A percentile compares a stretch with the other conserved stretches of the same genome.
Conservation (phyloP, 2,888 invertebrate species). For the Deroplatys truncata region DNA sequence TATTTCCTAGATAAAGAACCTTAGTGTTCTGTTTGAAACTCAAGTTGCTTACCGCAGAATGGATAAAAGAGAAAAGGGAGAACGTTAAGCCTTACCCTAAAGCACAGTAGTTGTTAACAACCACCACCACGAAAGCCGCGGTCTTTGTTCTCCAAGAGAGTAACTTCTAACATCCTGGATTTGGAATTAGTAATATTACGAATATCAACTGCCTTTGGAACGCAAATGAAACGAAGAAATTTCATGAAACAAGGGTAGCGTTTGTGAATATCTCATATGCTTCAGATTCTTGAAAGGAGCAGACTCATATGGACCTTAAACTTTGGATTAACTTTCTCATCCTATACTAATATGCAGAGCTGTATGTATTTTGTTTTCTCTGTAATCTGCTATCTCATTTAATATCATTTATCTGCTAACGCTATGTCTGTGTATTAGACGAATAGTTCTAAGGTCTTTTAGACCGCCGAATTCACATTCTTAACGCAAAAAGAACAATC, state of each 20-base stretch:
- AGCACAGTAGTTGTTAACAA: not conserved
- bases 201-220: slow-evolving; percentile 5
- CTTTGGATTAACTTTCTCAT: not conserved
- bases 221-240: slow-evolving; percentile 11
- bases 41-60: not conserved
- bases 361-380: not conserved
- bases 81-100: not conserved
- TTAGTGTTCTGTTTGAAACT: slow-evolving; percentile 15
- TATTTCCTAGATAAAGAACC: slow-evolving; percentile 10
- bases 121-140: slow-evolving; percentile 3
- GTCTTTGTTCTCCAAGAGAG: slow-evolving; percentile 17
- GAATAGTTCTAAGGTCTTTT: too few species aligned
- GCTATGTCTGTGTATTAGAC: too few species aligned
- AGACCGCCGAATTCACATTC: too few species aligned
- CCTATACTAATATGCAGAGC: not conserved
- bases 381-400: not conserved
- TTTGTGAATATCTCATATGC: not conserved
- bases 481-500: too few species aligned
- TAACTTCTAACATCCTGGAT: slow-evolving; percentile 5
- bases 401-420: not conserved
- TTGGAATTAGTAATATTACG: slow-evolving; percentile 25
- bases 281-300: not conserved
- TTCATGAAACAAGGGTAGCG: not conserved
- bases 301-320: not conserved
- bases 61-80: slow-evolving; percentile 15